Evolutionary conservation across 1,140 invertebrate species (phyloP), one percentile per base, ranked within the genome.

Genomic region (Apis florea): DNA sequence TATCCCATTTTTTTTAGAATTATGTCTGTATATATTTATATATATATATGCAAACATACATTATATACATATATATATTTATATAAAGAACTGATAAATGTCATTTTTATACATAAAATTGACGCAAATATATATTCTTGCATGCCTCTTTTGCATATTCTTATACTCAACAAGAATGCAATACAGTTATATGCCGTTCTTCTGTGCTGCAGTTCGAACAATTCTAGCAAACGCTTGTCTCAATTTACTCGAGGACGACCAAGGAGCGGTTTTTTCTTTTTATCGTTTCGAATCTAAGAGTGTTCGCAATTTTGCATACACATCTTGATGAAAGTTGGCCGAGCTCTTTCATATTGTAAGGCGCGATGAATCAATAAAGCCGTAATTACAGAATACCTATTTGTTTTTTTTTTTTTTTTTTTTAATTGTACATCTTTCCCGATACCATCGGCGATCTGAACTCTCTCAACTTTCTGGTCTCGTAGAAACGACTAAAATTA

Each of bases 41-140:
- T 63, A 40, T 40, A 54, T 53, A 26, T 85, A 91, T 91, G 92
- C 91, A 92, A 90, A 92, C 91, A 90, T 90, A 90, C 88, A 85
- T 92, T 89, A 90, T 92, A 85, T 91, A 90, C 26, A 63, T 63
- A 26, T 63, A 26, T 31, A 63, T 90, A 86, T 89, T 90, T 90
- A 92, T 91, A 92, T 91, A 91, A 88, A 89, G 91, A 68, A 81
- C 40, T 51, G 61, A 81, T 67, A 67, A 68, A 58, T 67, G 63
- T 61, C 59, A 24, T 67, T 59, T 47, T 53, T 75, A 74, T 56
- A 56, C 63, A 56, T 56, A 81, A 67, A 66, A 73, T 58, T 67
- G 72, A 75, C 79, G 64, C 63, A 67, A 81, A 81, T 79, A 51
- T 73, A 79, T 56, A 61, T 72, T 10, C 47, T 67, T 67, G 2